Base-by-base conservation (phyloP, 2,113 vertebrate species). In the Callorhinus ursinus region DNA sequence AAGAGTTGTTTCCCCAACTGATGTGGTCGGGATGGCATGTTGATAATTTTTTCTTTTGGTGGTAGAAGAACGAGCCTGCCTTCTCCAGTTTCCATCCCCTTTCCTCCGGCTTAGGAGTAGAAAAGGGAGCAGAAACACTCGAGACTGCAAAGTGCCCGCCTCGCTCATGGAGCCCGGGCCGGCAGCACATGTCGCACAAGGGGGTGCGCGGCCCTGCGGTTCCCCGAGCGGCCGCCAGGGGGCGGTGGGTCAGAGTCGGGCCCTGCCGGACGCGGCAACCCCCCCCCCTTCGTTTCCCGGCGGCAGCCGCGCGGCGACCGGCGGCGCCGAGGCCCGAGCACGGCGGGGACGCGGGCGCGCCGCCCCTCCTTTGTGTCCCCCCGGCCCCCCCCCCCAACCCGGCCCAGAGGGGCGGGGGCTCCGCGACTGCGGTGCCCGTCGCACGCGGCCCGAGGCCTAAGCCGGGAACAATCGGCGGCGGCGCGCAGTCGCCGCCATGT, bases 361-460 rank as follows among this genome's bases (percentile, higher is more conserved):
- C 97, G 71, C 98, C 98, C 93, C 98, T 95, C 98, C 98, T 99
- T 98, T 98, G 97, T 98, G 99, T 98, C 99, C 99, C 99, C 99
- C 98, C 98, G 97, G 96, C 98, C 77, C 67, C 92, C 77, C 92
- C 85, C 57, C 97, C 31, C 5, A 42, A 80, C 97, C 97, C 98
- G 98, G 98, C 98, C 98, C 86, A 51, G 74, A 94, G 90, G 97
- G 97, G 96, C 96, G 96, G 97, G 96, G 96, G 96, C 95, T 61
- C 14, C 63, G 89, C 90, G 96, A 98, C 98, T 28, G 98, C 98
- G 98, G 96, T 89, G 96, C 88, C 63, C 95, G 51, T 93, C 97
- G 97, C 98, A 98, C 98, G 98, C 98, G 99, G 98, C 98, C 98
- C 98, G 97, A 97, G 99, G 99, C 99, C 99, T 99, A 99, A 98